A percentile compares a stretch with the other conserved stretches of the same genome.
Conservation (phyloP, 2,113 vertebrate genomes). For the Paramormyrops kingsleyae region DNA sequence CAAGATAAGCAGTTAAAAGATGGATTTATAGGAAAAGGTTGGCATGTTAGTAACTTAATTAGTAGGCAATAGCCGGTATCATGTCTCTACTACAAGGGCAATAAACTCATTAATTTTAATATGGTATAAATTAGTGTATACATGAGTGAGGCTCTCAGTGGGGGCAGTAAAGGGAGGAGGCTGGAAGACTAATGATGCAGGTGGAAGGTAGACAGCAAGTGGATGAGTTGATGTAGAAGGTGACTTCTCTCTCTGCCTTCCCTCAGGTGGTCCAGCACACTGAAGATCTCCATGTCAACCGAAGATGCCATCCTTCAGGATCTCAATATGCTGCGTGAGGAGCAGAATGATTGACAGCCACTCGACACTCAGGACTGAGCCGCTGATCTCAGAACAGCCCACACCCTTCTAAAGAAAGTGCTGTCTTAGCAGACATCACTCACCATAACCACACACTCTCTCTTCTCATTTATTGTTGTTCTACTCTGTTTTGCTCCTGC, state of each 20-base stretch:
- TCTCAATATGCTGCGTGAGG: conserved; percentile 71
- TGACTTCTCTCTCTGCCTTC: neutral
- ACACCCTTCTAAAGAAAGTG: conserved; percentile 34
- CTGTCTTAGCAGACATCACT: conserved; percentile 39
- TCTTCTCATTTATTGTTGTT: neutral
- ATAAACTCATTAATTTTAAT: neutral
- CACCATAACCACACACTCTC: neutral
- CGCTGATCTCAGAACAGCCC: conserved; percentile 65
- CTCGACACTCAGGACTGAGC: conserved; percentile 56
- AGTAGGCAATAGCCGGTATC: neutral
- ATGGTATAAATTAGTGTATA: neutral
- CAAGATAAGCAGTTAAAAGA: neutral
- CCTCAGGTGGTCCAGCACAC: conserved; percentile 72
- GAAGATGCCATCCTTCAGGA: conserved; percentile 70
- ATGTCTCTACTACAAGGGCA: neutral
- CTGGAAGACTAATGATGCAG: neutral
- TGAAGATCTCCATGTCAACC: conserved; percentile 65
- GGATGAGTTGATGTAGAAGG: neutral
- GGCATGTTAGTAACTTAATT: neutral
- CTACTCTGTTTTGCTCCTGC: neutral
- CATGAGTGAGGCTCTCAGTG: neutral
- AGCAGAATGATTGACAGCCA: conserved; percentile 66
- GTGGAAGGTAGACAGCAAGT: neutral
- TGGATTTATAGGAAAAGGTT: neutral
- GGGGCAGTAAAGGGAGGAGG: neutral